A percentile compares a stretch with the other conserved stretches of the same genome.
Conservation (phyloP, 1,140 invertebrate species). For the Ephestia elutella region DNA sequence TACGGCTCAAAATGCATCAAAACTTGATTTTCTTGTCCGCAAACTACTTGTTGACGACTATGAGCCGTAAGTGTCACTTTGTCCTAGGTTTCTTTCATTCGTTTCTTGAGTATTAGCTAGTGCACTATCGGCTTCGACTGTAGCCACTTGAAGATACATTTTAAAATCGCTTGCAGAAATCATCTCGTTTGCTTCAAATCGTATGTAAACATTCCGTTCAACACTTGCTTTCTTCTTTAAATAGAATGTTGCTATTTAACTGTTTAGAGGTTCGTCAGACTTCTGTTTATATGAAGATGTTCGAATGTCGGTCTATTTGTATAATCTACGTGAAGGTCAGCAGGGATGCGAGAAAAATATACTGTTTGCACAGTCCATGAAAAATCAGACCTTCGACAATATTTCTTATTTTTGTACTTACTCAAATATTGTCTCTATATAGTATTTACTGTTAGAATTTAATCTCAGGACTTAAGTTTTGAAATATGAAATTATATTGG, state of each 20-base stretch:
- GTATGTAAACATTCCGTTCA: constrained; percentile 21
- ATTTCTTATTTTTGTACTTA: background rate
- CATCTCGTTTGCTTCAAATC: constrained; percentile 15
- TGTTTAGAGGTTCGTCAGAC: constrained; percentile 17
- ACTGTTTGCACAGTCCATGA: constrained; percentile 20
- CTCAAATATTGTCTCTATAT: no score
- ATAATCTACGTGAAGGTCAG: constrained; percentile 31
- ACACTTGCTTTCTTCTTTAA: constrained; percentile 38
- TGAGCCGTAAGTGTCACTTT: constrained; percentile 17
- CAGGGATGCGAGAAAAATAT: constrained; percentile 13
- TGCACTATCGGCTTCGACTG: constrained; percentile 21
- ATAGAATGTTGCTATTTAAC: constrained; percentile 38
- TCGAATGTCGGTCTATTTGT: constrained; percentile 36
- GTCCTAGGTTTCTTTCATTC: constrained; percentile 18
- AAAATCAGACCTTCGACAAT: constrained; percentile 7
- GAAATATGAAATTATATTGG: no score
- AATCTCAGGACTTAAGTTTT: no score
- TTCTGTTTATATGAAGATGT: constrained; percentile 33
- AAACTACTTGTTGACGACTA: background rate
- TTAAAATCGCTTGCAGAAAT: background rate
- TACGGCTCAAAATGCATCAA: constrained; percentile 10
- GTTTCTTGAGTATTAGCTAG: constrained; percentile 1
- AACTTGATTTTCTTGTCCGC: constrained; percentile 1
- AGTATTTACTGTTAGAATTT: no score
- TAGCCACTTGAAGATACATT: background rate